phyloP scores from a whole-genome alignment of 2,113 vertebrate genomes.

The Mesembrinibis cayennensis region DNA sequence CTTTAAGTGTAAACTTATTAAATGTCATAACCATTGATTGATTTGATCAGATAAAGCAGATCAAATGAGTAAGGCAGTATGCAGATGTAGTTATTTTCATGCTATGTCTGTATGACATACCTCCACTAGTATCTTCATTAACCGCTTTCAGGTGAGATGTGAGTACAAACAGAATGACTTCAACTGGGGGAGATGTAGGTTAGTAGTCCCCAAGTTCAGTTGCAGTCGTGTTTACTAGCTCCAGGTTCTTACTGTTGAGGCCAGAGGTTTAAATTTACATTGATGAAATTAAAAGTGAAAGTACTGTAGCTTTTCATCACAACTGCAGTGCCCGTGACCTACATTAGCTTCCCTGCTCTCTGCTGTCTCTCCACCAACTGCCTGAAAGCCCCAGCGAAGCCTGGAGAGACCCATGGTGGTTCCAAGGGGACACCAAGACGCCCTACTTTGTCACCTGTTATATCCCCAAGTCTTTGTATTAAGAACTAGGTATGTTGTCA shows the following conservation, averaged over 20 bases:
- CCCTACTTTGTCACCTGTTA: not conserved
- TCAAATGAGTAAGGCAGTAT: not conserved
- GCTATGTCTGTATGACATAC: not conserved
- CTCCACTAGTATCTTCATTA: not conserved
- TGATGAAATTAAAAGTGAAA: conserved; percentile 56
- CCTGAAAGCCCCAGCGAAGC: not conserved
- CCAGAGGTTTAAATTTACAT: not conserved
- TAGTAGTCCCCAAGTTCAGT: conserved; percentile 29
- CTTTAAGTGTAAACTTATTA: not conserved
- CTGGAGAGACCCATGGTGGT: not conserved
- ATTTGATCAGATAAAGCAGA: conserved; percentile 9
- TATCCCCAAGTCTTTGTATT: not conserved
- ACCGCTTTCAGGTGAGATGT: not conserved
- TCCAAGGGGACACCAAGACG: not conserved
- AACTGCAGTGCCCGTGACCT: not conserved
- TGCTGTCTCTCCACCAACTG: not conserved
- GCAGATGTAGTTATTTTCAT: not conserved
- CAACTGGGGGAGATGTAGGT: not conserved
- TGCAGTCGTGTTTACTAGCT: conserved; percentile 21
- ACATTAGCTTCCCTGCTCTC: not conserved
- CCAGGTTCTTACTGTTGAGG: not conserved
- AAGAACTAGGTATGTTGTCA: not conserved
- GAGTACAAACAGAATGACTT: not conserved
- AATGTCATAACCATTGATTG: not conserved
- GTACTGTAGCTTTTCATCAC: conserved; percentile 13